These are phyloP conservation scores for Loriculus beryllinus DNA, from an alignment of 2,797 vertebrate species.

Conservation along the genomic window DNA sequence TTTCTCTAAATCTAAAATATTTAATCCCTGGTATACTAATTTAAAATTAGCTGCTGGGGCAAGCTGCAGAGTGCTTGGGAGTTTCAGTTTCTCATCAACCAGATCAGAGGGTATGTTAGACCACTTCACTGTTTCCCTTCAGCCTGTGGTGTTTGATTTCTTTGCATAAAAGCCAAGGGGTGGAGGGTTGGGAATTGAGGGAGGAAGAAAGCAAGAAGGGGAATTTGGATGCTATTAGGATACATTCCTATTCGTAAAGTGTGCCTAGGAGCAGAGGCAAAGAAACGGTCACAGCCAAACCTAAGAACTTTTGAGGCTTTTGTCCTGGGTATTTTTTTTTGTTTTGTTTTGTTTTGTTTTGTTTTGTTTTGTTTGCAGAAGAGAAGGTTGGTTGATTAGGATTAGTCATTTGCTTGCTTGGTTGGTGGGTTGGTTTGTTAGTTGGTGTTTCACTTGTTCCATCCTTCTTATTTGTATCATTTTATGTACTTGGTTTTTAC, in stretches of 20 bases:
- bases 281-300: neutral
- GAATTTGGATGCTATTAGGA: neutral
- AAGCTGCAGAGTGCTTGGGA: neutral
- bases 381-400: rapidly evolving
- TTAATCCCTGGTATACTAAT: neutral
- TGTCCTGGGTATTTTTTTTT: neutral
- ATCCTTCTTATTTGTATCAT: neutral
- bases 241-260: neutral
- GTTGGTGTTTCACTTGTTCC: neutral
- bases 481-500: neutral
- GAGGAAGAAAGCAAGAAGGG: neutral
- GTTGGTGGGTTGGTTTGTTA: neutral
- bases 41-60: neutral
- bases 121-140: neutral
- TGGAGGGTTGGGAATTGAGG: neutral
- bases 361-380: rapidly evolving
- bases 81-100: neutral
- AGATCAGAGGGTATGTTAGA: neutral
- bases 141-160: neutral
- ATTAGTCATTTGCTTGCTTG: rapidly evolving
- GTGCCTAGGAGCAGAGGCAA: neutral
- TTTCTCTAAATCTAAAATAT: neutral
- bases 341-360: neutral
- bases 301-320: neutral
- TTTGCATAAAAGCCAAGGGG: neutral